Base-by-base conservation (phyloP, 1,140 invertebrate species). In the Cyclina sinensis region DNA sequence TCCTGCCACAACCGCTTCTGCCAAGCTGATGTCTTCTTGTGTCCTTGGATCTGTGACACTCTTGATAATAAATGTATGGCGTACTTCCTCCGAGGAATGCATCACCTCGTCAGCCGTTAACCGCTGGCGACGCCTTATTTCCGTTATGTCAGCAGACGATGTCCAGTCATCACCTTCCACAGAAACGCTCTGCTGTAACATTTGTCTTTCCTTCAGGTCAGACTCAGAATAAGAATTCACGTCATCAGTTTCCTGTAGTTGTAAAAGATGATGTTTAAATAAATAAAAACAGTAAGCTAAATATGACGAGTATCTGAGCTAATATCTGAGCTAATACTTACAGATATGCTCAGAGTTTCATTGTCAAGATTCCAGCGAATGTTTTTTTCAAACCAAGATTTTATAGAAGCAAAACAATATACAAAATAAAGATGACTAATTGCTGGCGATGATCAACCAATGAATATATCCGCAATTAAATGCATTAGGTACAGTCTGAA, bases 51-150 rank as follows among this genome's bases (percentile, higher is more conserved):
- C 94, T 24, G 91, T 88, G 30, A 95, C 94, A 14, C 90, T 92
- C 24, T 82, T 91, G 70, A 95, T 95, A 59, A 94, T 89, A 70
- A 94, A 95, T 1, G 92, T 94, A 79, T 93, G 91, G n/a, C 91
- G 88, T 80, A 94, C 94, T 70, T 94, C 93, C 30, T 91, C 90
- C 7, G 92, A 73, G 0, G 89, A 88, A 16, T 91, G 87, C 7
- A 85, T 83, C 16, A 94, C 91, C 80, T 94, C 88, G 27, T 92
- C 91, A 32, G 93, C 91, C n/a, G 88, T 90, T 9, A 89, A 82
- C 78, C 90, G 86, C 59, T 90, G 86, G 5, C 74, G 70, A 59
- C 57, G 27, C 14, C 73, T 81, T 11, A 37, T 27, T 59, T 87
- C 74, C 35, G 83, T 82, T 7, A 87, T 11, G 2, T 90, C 84